Evolutionary conservation across 1,140 invertebrate species (phyloP), one percentile per base, ranked within the genome.

Genomic region (Macrobrachium nipponense): DNA sequence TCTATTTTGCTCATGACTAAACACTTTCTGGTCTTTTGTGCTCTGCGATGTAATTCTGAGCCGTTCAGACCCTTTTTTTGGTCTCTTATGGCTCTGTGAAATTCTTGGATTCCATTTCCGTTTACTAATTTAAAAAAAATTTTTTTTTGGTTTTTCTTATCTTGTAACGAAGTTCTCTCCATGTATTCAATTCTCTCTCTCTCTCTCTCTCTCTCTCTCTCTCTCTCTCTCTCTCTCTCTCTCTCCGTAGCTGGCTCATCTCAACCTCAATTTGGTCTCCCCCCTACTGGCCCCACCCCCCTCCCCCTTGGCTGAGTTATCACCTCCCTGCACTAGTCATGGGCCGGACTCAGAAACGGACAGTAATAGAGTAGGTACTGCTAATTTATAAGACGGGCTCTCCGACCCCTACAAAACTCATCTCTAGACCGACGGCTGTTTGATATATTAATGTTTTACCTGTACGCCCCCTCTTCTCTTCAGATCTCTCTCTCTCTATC

Each of bases 371-470:
- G 83, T 80, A 79, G 77, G 83, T 86, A 80, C 66, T 80, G 64
- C 68, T 86, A 86, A 86, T 86, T 86, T 86, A 86, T 80, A 86
- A 80, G 83, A 86, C 83, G 68, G 44, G 73, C 83, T 80, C 83
- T 72, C 83, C 76, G 77, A 72, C 83, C 83, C 83, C 77, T 80
- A 86, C 83, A 86, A 61, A 86, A 79, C 83, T 80, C 83, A 86
- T 86, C 83, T 86, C 83, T 75, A 72, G 20, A 73, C 76, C 66
- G 83, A 86, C 83, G 77, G 77, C 76, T 73, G 27, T 80, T 86
- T 86, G 83, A 86, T 86, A 86, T 86, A 86, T 86, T 80, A 80
- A 80, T 75, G 76, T 86, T 80, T 86, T 86, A 85, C 83, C 75
- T 77, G 62, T 36, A 62, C 76, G 51, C 64, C 61, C 60, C 73